Percentiles rank a stretch among this genome's conserved stretches.
phyloP scores from a whole-genome alignment of 2,888 invertebrate genomes.

The Euphydryas editha region DNA sequence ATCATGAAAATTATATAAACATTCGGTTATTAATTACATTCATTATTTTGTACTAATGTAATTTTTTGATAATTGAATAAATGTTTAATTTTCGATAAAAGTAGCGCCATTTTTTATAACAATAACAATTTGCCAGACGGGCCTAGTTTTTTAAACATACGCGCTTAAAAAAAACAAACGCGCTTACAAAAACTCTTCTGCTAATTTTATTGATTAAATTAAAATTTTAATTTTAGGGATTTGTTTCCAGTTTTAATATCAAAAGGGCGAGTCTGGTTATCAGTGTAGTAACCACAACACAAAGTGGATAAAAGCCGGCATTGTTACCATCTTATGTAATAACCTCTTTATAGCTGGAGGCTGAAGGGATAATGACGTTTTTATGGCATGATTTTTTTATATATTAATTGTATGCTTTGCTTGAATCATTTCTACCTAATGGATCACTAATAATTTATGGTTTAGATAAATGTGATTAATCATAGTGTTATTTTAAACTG shows the following conservation, averaged over 20 bases:
- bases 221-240: no score
- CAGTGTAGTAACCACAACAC: background rate
- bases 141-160: no score
- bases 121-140: no score
- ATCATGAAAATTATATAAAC: no score
- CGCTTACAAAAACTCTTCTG: no score
- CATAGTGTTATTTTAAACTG: background rate
- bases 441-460: background rate
- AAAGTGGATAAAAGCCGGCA: conserved; percentile 37
- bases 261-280: background rate
- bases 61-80: no score
- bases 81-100: no score
- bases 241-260: background rate
- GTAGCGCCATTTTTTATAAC: no score
- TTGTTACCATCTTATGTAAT: conserved; percentile 22
- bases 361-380: conserved; percentile 20
- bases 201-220: no score
- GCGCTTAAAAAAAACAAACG: no score
- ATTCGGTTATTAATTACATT: no score
- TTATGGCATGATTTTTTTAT: conserved; percentile 15
- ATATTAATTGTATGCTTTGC: conserved; percentile 14
- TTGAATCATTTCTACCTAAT: conserved; percentile 8
- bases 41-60: no score
- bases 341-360: conserved; percentile 24
- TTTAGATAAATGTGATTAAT: background rate